phyloP scores from a whole-genome alignment of 2,113 vertebrate species.

The Malurus cyaneus region DNA sequence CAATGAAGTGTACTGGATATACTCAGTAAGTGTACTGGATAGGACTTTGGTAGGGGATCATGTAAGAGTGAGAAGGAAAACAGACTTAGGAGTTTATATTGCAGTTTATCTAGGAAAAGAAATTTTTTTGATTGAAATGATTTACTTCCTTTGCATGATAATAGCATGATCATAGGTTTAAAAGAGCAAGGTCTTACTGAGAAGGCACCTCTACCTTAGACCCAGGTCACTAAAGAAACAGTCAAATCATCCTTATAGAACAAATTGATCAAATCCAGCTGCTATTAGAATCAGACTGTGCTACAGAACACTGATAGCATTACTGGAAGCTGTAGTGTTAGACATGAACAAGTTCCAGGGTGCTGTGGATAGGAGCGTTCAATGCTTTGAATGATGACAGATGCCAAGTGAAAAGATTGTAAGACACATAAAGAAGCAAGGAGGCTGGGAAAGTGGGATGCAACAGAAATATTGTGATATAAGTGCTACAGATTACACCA shows the following conservation, averaged over 20 bases:
- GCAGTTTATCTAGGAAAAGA: not conserved
- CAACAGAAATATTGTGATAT: not conserved
- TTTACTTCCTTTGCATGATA: not conserved
- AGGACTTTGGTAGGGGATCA: not conserved
- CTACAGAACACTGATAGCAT: not conserved
- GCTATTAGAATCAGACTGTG: not conserved
- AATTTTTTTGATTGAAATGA: no score
- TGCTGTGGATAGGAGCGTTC: not conserved
- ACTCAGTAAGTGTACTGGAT: not conserved
- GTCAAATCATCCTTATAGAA: not conserved
- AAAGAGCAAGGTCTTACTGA: not conserved
- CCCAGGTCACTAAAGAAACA: not conserved
- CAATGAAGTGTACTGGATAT: not conserved
- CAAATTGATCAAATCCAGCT: not conserved
- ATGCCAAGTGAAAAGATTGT: not conserved
- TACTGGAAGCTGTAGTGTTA: not conserved
- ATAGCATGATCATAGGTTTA: fast-evolving
- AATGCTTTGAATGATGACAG: not conserved
- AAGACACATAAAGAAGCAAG: not conserved
- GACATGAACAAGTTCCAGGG: not conserved
- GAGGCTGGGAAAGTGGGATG: not conserved
- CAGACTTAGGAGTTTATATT: not conserved
- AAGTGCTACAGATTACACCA: not conserved
- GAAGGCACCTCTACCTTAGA: not conserved
- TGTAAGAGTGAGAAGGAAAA: not conserved